Percentiles rank a stretch among this genome's conserved stretches.
Evolutionary conservation across 2,888 invertebrate species (phyloP).

Genomic region (Scaptomyza tumidula): DNA sequence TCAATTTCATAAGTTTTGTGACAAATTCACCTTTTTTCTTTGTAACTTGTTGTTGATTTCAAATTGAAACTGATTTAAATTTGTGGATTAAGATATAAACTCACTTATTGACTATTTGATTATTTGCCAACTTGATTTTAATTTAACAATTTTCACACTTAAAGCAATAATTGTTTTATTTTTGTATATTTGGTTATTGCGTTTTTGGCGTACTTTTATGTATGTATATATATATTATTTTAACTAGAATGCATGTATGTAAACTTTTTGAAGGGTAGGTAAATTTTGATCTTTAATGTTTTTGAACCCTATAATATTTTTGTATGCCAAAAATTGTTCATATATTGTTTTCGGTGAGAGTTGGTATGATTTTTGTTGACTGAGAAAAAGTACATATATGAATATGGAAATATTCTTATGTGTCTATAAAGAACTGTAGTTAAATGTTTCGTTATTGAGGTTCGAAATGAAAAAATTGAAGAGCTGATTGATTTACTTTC

Average conservation of each 20-base stretch:
- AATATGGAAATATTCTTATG: no score
- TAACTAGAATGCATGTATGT: no score
- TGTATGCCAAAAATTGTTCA: no score
- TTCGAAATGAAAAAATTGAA: no score
- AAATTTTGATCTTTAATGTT: constrained; percentile 54
- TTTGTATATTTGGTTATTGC: not conserved
- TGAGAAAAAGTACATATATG: no score
- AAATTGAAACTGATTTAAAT: constrained; percentile 11
- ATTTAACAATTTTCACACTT: constrained; percentile 30
- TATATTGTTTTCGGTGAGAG: no score
- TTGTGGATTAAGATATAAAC: constrained; percentile 12
- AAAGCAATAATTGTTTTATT: constrained; percentile 25
- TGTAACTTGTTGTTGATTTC: constrained; percentile 1
- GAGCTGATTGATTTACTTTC: no score
- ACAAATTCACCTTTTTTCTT: not conserved
- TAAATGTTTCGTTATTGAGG: no score
- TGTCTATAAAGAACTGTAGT: no score
- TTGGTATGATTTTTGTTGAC: no score
- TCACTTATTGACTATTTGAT: constrained; percentile 10
- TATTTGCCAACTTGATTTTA: constrained; percentile 8
- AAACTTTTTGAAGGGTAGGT: constrained; percentile 10
- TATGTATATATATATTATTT: no score
- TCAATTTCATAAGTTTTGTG: not conserved
- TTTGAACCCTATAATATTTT: not conserved
- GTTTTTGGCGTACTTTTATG: no score